phyloP scores from a whole-genome alignment of 2,888 invertebrate genomes.

The Euzetes globulus region DNA sequence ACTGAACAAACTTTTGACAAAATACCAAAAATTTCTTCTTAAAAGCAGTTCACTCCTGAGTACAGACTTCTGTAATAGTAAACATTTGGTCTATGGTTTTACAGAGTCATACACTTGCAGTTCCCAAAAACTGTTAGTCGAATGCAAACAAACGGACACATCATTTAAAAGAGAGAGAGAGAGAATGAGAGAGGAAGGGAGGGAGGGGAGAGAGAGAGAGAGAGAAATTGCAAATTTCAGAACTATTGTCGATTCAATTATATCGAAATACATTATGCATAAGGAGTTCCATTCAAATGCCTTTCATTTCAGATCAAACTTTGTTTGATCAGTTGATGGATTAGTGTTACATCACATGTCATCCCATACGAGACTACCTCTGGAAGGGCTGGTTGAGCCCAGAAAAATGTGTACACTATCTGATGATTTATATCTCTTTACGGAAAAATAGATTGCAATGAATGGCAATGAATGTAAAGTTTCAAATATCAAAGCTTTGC shows the following conservation, averaged over 20 bases:
- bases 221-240: neutral
- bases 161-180: neutral
- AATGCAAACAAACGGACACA: neutral
- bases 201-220: no score
- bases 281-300: neutral
- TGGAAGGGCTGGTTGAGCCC: neutral
- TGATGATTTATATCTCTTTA: neutral
- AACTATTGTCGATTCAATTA: neutral
- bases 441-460: neutral
- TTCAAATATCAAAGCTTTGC: slow-evolving; percentile 16
- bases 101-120: neutral
- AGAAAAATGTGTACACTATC: neutral
- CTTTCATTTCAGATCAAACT: neutral
- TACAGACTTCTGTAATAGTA: neutral
- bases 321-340: slow-evolving; percentile 27
- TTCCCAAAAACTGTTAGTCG: neutral
- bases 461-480: slow-evolving; percentile 12
- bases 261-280: neutral
- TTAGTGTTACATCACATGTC: slow-evolving; percentile 8
- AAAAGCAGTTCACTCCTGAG: neutral
- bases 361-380: neutral
- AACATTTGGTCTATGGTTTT: slow-evolving; percentile 1
- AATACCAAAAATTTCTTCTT: neutral
- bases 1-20: slow-evolving; percentile 15
- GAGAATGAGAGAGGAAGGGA: no score